phyloP scores from a whole-genome alignment of 2,888 invertebrate species.

The Colostygia pectinataria region DNA sequence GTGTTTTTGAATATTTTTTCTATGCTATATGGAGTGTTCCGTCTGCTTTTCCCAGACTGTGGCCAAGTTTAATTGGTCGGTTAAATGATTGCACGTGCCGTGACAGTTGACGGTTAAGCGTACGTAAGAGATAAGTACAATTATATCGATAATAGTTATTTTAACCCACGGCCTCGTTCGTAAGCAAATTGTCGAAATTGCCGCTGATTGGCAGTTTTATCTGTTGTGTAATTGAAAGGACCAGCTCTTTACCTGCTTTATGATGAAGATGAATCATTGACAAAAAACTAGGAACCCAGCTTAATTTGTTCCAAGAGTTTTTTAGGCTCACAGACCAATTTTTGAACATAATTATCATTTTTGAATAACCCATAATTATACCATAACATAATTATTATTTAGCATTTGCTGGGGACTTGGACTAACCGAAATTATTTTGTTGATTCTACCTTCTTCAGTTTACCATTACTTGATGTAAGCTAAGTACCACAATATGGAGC shows the following conservation, averaged over 20 bases:
- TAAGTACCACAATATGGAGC: no score
- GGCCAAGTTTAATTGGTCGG: slow-evolving; percentile 30
- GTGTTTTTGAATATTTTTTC: no score
- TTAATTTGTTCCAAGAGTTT: background rate
- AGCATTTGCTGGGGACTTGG: no score
- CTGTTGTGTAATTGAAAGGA: slow-evolving; percentile 12
- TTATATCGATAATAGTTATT: slow-evolving; percentile 28
- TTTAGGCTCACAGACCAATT: no score
- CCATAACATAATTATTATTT: no score
- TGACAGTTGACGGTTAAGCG: slow-evolving; percentile 34
- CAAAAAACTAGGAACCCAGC: no score
- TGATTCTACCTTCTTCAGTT: no score
- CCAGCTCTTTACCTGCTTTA: slow-evolving; percentile 12
- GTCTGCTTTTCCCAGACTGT: slow-evolving; percentile 1
- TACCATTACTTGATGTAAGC: no score
- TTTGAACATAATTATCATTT: no score
- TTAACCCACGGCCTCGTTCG: slow-evolving; percentile 9
- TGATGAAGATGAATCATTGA: no score
- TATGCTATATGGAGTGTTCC: background rate
- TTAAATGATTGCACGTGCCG: slow-evolving; percentile 35
- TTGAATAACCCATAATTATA: no score
- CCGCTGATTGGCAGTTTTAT: slow-evolving; percentile 24
- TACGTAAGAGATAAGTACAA: slow-evolving; percentile 30
- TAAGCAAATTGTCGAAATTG: slow-evolving; percentile 23
- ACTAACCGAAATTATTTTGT: no score